Conservation (phyloP, 2,888 invertebrate species). For the Pheosia gnoma region DNA sequence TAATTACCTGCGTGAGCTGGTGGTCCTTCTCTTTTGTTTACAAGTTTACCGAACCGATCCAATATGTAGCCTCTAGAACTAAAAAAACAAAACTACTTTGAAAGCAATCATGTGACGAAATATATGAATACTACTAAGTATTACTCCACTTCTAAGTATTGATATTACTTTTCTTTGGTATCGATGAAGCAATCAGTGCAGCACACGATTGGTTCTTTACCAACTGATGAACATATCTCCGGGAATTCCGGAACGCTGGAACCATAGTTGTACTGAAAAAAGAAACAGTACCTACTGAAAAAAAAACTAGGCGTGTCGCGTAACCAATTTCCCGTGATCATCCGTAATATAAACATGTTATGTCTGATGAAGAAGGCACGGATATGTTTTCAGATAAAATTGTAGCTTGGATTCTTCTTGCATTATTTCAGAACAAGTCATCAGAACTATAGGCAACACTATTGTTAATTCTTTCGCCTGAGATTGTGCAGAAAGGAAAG, state of each 20-base stretch:
- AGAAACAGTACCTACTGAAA: not conserved
- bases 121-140: too few relatives aligned
- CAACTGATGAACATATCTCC: not conserved
- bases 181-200: conserved; percentile 6
- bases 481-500: too few relatives aligned
- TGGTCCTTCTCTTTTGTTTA: not conserved
- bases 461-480: too few relatives aligned
- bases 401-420: too few relatives aligned
- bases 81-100: not conserved
- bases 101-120: too few relatives aligned
- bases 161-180: not conserved
- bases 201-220: not conserved
- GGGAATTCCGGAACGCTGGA: not conserved
- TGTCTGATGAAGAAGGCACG: too few relatives aligned
- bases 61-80: not conserved
- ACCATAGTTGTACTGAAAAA: conserved; percentile 3
- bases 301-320: not conserved
- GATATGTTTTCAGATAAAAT: too few relatives aligned
- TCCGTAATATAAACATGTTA: too few relatives aligned
- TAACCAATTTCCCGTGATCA: not conserved
- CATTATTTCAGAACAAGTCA: too few relatives aligned
- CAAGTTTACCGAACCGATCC: conserved; percentile 1
- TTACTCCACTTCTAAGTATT: not conserved
- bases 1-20: not conserved
- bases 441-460: too few relatives aligned